Evolutionary conservation across 2,113 vertebrate species (phyloP).

Genomic region (Sinocyclocheilus rhinocerous): DNA sequence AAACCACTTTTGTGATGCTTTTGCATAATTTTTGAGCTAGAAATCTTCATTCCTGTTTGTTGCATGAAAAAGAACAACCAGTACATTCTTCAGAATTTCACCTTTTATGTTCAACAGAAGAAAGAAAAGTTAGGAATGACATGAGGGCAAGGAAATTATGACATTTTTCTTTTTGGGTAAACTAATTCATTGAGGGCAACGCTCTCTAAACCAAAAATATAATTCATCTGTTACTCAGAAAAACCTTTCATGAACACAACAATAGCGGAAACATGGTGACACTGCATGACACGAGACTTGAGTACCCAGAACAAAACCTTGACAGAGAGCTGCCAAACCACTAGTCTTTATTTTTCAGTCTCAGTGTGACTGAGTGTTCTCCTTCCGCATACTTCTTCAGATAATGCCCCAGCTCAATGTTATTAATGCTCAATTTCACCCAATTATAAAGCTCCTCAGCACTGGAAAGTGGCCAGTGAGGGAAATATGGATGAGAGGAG

Average conservation of each 20-base stretch:
- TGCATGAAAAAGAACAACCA: not conserved
- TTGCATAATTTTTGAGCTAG: too few species aligned
- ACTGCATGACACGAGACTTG: not conserved
- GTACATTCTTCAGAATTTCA: not conserved
- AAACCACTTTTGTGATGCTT: too few species aligned
- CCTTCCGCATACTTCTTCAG: conserved; percentile 31
- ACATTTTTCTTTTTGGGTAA: not conserved
- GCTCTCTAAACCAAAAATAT: not conserved
- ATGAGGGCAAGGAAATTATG: not conserved
- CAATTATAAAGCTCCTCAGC: conserved; percentile 52
- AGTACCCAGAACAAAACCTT: not conserved
- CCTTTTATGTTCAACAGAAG: not conserved
- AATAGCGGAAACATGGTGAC: not conserved
- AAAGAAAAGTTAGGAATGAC: not conserved
- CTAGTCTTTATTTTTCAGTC: conserved; percentile 18
- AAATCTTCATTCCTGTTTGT: too few species aligned
- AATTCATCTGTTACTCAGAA: not conserved
- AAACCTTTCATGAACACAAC: not conserved
- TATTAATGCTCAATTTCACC: conserved; percentile 61
- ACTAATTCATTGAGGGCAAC: not conserved
- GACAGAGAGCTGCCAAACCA: conserved; percentile 33
- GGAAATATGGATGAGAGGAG: conserved; percentile 33
- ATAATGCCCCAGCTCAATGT: conserved; percentile 46
- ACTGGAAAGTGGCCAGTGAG: conserved; percentile 47
- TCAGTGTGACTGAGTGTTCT: conserved; percentile 21